These are phyloP conservation scores for Corythaeola cristata DNA, from an alignment of 2,113 vertebrate species.

Conservation along the genomic window DNA sequence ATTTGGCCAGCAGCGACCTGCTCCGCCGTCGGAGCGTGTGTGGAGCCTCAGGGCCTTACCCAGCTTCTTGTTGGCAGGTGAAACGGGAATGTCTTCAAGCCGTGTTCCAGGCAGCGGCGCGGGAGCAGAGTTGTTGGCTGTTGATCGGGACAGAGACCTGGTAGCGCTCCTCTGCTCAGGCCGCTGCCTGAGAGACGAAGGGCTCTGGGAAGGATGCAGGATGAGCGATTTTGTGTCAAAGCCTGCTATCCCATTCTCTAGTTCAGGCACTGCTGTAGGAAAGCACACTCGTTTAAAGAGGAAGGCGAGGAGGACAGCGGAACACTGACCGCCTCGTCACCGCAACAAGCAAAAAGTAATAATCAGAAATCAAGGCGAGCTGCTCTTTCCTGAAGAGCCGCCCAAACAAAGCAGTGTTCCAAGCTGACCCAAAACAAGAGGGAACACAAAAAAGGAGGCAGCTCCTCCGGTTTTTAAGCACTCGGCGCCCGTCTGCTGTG, in stretches of 20 bases:
- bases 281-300: background rate
- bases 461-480: background rate
- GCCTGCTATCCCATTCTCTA: constrained; percentile 75
- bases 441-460: background rate
- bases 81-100: constrained; percentile 69
- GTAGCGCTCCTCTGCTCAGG: constrained; percentile 65
- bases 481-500: background rate
- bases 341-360: no score
- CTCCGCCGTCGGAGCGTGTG: background rate
- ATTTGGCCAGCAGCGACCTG: background rate
- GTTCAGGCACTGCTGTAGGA: constrained; percentile 71
- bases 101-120: constrained; percentile 20
- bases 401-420: background rate
- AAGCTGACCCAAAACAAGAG: background rate
- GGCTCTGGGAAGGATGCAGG: constrained; percentile 61
- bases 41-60: constrained; percentile 71
- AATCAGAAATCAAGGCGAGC: background rate
- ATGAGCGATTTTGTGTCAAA: constrained; percentile 71
- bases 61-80: constrained; percentile 82
- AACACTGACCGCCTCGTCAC: background rate
- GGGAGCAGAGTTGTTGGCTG: constrained; percentile 62
- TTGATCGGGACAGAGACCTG: constrained; percentile 74
- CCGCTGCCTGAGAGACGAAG: constrained; percentile 6
- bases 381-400: background rate
- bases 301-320: background rate